Base-by-base conservation (phyloP, 2,797 vertebrate genomes). In the Sebastes taczanowskii region DNA sequence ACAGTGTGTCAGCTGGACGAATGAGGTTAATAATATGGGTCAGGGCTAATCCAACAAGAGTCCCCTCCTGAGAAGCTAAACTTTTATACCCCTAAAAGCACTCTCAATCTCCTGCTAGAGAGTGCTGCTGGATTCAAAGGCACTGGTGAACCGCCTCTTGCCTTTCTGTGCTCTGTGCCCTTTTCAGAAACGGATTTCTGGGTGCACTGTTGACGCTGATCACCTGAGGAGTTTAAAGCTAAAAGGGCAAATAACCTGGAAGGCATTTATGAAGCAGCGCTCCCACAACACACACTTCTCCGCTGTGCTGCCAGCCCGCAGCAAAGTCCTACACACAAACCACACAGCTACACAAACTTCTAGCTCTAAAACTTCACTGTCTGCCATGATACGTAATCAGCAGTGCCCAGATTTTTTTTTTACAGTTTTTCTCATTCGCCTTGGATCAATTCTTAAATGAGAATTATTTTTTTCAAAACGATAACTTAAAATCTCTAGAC, bases 1-100 rank as follows among this genome's bases (percentile, higher is more conserved):
- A 79, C 69, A 68, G 74, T 23, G 34, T 85, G 74, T 72, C 64
- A 73, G 30, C 69, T 71, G 63, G 73, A 82, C 83, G 75, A 91
- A 89, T 81, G 58, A 86, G 84, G 91, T 90, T 92, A 88, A 92
- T 88, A 67, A 82, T 67, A 91, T 84, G 85, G 81, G 87, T 85
- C 69, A 73, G 81, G 83, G 86, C 83, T 92, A 91, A 90, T 89
- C 81, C 77, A 77, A 64, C 75, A 69, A 80, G 27, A 77, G 53
- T 71, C 62, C 67, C 52, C 42, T 79, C 71, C 73, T 27, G 55
- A 72, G 29, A 78, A 14, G 63, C 14, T 35, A 77, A 58, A 66
- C 42, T 77, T 88, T 82, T 74, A 69, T 59, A 71, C 8, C 38
- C 38, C 55, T 69, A 70, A 82, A 70, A 75, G 46, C 61, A 18